phyloP scores from a whole-genome alignment of 2,113 vertebrate genomes.

The Ifrita kowaldi region DNA sequence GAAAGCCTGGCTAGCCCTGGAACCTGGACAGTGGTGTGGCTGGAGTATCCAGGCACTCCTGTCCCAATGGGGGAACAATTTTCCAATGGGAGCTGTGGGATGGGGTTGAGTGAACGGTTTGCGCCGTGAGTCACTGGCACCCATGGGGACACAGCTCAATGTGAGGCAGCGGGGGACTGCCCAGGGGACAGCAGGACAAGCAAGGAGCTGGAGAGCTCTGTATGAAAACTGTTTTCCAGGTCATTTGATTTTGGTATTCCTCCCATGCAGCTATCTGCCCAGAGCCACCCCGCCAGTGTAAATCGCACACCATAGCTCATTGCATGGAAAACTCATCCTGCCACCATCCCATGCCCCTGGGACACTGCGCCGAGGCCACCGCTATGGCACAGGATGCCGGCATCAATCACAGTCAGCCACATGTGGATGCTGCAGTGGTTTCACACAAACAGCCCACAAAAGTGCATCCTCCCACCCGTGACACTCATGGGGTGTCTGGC shows the following conservation, averaged over 20 bases:
- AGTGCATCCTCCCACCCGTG: accelerated
- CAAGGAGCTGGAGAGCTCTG: neutral
- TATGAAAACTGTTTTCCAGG: neutral
- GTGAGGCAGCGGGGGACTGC: neutral
- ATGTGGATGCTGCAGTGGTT: neutral
- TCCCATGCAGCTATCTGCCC: neutral
- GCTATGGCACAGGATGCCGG: accelerated
- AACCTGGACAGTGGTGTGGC: neutral
- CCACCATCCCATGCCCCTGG: accelerated
- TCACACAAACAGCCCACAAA: neutral
- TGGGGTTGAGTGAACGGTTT: neutral
- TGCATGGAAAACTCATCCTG: neutral
- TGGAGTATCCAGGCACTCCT: accelerated
- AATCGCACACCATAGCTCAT: neutral
- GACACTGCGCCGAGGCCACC: neutral
- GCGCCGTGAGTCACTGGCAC: neutral
- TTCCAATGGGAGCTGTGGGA: neutral
- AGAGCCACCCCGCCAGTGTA: accelerated
- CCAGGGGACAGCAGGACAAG: neutral
- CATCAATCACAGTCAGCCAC: neutral
- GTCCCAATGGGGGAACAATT: accelerated
- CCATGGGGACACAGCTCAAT: neutral
- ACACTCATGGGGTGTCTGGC: accelerated
- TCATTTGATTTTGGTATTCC: neutral
- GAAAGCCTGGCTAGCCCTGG: neutral